Evolutionary conservation across 2,888 invertebrate species (phyloP).

Genomic region (Perdita meconis): DNA sequence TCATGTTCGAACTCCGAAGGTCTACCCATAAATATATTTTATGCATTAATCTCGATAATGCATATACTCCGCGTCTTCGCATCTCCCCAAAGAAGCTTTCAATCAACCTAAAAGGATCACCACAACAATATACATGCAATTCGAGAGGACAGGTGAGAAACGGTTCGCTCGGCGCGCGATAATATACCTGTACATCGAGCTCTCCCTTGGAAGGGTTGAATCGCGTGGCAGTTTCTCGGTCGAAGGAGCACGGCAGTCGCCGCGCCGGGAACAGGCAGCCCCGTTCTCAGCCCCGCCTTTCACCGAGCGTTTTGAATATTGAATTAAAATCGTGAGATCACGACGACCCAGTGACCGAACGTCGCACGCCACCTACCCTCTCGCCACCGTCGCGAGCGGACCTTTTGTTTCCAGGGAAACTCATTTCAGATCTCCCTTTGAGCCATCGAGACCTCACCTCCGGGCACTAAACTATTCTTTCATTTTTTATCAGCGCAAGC

Average conservation of each 20-base stretch:
- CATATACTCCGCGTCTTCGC: background rate
- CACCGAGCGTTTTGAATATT: slow-evolving; percentile 43
- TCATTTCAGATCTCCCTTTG: slow-evolving; percentile 63
- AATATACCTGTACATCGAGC: no score
- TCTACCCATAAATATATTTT: no score
- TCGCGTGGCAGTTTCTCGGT: background rate
- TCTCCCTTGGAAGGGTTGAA: background rate
- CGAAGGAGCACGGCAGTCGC: background rate
- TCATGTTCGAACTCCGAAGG: no score
- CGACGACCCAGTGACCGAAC: slow-evolving; percentile 55
- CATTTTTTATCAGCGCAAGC: slow-evolving; percentile 56
- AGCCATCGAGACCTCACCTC: slow-evolving; percentile 48
- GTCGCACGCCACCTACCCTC: slow-evolving; percentile 1
- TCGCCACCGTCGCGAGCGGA: slow-evolving; percentile 14
- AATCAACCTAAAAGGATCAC: background rate
- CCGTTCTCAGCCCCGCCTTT: slow-evolving; percentile 1
- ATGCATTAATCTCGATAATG: no score
- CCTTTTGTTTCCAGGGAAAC: slow-evolving; percentile 59
- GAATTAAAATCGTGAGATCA: slow-evolving; percentile 50
- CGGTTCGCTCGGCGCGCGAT: background rate
- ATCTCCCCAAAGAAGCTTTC: background rate
- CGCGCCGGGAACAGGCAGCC: background rate
- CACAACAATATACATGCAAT: background rate
- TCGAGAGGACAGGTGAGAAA: background rate
- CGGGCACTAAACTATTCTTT: slow-evolving; percentile 50